Evolutionary conservation across 1,140 invertebrate species (phyloP).

Genomic region (Drosophila nasuta): DNA sequence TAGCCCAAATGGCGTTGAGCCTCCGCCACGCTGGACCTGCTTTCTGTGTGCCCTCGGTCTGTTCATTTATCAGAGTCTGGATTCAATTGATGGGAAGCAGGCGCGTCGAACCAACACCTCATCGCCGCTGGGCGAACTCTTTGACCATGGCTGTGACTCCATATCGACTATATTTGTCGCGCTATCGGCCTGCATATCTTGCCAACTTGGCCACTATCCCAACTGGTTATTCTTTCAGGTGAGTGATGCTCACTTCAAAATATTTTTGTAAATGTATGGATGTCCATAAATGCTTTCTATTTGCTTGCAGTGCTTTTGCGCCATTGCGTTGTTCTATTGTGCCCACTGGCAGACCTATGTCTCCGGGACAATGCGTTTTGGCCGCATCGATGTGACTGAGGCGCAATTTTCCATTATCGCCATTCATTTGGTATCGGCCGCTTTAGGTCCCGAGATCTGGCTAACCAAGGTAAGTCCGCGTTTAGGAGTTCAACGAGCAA

Average conservation of each 20-base stretch:
- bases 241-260: constrained; percentile 14
- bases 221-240: constrained; percentile 97
- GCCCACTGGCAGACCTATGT: constrained; percentile 99
- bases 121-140: constrained; percentile 98
- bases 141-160: constrained; percentile 99
- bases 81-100: constrained; percentile 99
- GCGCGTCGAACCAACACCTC: constrained; percentile 96
- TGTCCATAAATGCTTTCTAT: not conserved
- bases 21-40: constrained; percentile 97
- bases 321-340: constrained; percentile 97
- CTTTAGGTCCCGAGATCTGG: constrained; percentile 95
- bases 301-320: constrained; percentile 92
- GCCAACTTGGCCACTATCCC: constrained; percentile 95
- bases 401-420: constrained; percentile 97
- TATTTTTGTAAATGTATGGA: not conserved
- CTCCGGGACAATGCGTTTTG: constrained; percentile 96
- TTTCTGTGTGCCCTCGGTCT: constrained; percentile 96
- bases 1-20: constrained; percentile 88
- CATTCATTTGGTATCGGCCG: constrained; percentile 94
- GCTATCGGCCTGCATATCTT: constrained; percentile 95
- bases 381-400: constrained; percentile 98
- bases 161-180: constrained; percentile 98
- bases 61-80: constrained; percentile 99
- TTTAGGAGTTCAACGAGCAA: constrained; percentile 8
- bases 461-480: constrained; percentile 88